Base-by-base conservation (phyloP, 2,888 invertebrate species). In the Mellilla xanthometata region DNA sequence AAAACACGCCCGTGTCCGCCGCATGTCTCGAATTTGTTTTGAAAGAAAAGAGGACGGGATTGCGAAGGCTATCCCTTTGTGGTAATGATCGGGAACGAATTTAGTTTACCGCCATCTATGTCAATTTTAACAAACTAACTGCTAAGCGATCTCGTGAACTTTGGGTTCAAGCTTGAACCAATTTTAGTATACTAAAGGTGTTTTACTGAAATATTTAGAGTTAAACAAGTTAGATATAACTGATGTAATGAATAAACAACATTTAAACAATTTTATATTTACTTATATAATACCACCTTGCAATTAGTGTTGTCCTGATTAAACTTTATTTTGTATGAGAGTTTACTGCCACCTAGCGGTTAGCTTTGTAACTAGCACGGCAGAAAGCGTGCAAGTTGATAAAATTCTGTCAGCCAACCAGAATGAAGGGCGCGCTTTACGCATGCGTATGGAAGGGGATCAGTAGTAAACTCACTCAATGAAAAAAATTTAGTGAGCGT, bases 21-120 rank as follows among this genome's bases (percentile, higher is more conserved):
- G 70, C 85, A 81, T 83, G 68, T 60, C 68, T 70, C 71, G 72
- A 81, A 76, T 73, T 77, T 85, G 86, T 87, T 87, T 85, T 86
- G 82, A 71, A 76, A 56, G 61, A 48, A 54, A 50, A 48, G 27
- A 24, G 24, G 32, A 33, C 33, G 39, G 45, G 45, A 46, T 46
- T 26, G 30, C 54, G 46, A 46, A 47, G 35, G 30, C 36, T 42
- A 49, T 34, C 49, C 53, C 41, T 35, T 39, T 27, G 10, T 65
- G 60, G 62, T 81, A 82, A 80, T 79, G 82, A 87, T 87, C 80
- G 76, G 59, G 49, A 55, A 47, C 41, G 4, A 27, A 54, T 41
- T 54, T 30, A 3, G 9, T 5, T 49, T 10, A 68, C 48, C 67
- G 75, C 71, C 75, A 76, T 76, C 81, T 67, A 11, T 39, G 32